Evolutionary conservation across 1,140 invertebrate species (phyloP).

Genomic region (Brachionus calyciflorus): DNA sequence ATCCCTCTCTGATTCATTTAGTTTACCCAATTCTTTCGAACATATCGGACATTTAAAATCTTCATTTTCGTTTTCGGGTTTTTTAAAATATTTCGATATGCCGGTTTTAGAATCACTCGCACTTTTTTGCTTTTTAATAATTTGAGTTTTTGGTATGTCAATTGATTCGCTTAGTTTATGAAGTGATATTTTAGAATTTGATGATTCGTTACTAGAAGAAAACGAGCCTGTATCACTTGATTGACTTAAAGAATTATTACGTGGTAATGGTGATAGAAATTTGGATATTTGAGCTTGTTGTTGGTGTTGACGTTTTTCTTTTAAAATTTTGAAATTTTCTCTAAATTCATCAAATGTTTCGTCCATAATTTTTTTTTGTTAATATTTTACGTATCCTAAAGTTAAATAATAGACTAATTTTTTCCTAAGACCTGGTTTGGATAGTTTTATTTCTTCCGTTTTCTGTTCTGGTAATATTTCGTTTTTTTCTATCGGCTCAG

Average conservation of each 20-base stretch:
- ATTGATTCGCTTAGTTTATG: neutral
- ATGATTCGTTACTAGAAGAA: neutral
- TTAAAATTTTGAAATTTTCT: slow-evolving; percentile 45
- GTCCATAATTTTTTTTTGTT: slow-evolving; percentile 24
- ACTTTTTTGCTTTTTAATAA: slow-evolving; percentile 6
- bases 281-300: slow-evolving; percentile 35
- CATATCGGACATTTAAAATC: slow-evolving; percentile 38
- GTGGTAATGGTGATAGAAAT: slow-evolving; percentile 23
- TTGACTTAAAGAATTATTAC: neutral
- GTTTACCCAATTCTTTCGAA: neutral
- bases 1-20: neutral
- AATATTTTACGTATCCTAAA: slow-evolving; percentile 34
- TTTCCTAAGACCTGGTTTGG: neutral
- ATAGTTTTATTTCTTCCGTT: neutral
- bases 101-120: neutral
- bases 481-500: neutral
- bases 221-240: neutral
- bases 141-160: slow-evolving; percentile 3
- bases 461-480: neutral
- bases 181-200: slow-evolving; percentile 9
- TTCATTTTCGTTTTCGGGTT: neutral
- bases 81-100: slow-evolving; percentile 42
- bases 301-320: slow-evolving; percentile 23
- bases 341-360: slow-evolving; percentile 46
- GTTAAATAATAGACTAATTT: neutral